Evolutionary conservation across 2,888 invertebrate species (phyloP).

Genomic region (Tipula vernalis): DNA sequence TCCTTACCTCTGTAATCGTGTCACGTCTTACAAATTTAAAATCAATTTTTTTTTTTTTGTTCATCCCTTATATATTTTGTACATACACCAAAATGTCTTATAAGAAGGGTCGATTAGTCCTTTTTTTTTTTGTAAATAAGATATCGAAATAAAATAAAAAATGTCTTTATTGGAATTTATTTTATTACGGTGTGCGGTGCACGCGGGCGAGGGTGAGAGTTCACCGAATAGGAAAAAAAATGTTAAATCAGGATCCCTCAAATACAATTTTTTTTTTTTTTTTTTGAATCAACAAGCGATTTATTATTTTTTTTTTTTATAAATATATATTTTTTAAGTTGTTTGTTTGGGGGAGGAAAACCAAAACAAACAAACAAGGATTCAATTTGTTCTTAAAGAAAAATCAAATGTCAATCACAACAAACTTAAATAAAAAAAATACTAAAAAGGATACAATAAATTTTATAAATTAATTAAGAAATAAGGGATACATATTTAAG

Average conservation of each 20-base stretch:
- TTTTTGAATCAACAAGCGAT: constrained; percentile 8
- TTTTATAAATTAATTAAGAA: neutral
- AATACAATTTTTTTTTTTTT: neutral
- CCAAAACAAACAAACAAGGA: neutral
- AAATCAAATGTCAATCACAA: neutral
- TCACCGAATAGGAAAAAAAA: neutral
- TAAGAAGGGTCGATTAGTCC: constrained; percentile 1
- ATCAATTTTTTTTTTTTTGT: neutral
- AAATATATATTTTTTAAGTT: neutral
- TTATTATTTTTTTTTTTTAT: neutral
- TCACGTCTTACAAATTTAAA: constrained; percentile 8
- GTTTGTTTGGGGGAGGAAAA: neutral
- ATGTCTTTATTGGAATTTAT: neutral
- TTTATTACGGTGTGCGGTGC: neutral
- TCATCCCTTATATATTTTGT: neutral
- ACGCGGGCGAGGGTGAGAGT: neutral
- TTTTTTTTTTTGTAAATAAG: neutral
- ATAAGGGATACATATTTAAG: neutral
- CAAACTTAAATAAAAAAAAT: neutral
- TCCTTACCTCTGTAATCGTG: neutral
- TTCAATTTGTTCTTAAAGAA: neutral
- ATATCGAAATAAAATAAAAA: constrained; percentile 4
- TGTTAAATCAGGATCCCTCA: neutral
- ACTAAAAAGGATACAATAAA: neutral
- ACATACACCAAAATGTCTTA: neutral